phyloP scores from a whole-genome alignment of 2,888 invertebrate species.

The Cheilosia urbana region DNA sequence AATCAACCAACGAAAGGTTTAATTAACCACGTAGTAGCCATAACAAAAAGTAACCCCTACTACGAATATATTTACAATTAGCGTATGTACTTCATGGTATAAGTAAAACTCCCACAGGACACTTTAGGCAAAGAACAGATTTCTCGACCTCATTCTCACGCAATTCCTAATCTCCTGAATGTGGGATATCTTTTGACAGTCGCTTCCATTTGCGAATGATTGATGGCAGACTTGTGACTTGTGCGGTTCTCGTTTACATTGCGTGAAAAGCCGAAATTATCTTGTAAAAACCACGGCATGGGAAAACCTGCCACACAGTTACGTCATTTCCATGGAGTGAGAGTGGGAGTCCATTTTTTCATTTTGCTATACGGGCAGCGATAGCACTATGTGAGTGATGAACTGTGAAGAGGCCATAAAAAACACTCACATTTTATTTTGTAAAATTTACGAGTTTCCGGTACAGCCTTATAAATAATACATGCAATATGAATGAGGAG shows the following conservation, averaged over 20 bases:
- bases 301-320: not conserved
- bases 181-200: conserved; percentile 22
- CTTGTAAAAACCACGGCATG: conserved; percentile 20
- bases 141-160: not conserved
- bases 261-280: conserved; percentile 13
- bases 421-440: conserved; percentile 26
- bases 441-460: conserved; percentile 47
- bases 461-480: conserved; percentile 16
- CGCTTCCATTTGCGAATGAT: conserved; percentile 52
- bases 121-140: conserved; percentile 1
- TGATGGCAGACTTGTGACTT: conserved; percentile 42
- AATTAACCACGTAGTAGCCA: conserved; percentile 27
- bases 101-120: not conserved
- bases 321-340: not conserved
- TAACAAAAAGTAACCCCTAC: not conserved
- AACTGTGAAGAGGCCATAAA: conserved; percentile 24
- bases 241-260: conserved; percentile 19
- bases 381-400: conserved; percentile 13
- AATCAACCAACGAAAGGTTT: conserved; percentile 2
- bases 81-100: conserved; percentile 6
- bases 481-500: conserved; percentile 6
- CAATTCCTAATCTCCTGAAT: not conserved
- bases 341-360: conserved; percentile 4
- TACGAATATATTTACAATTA: conserved; percentile 22
- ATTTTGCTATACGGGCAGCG: conserved; percentile 11